Percentiles rank a stretch among this genome's conserved stretches.
phyloP scores from a whole-genome alignment of 2,797 vertebrate genomes.

The Notoglanidium macrostoma region DNA sequence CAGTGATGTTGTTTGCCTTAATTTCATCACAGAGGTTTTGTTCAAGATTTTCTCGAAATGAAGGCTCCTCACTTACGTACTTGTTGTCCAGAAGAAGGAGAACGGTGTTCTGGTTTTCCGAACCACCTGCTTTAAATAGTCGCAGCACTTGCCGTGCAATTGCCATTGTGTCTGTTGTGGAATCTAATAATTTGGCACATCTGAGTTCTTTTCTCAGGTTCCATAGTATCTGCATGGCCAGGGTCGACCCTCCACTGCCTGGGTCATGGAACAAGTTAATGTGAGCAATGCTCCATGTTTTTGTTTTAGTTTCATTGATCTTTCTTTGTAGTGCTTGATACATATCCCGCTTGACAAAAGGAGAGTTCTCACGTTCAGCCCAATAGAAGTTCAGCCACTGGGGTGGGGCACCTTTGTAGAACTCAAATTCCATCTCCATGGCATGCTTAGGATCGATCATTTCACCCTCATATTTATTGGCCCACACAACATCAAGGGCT shows the following conservation, averaged over 20 bases:
- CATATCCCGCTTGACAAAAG: conserved; percentile 39
- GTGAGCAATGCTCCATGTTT: background rate
- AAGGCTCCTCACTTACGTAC: background rate
- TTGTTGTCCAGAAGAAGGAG: conserved; percentile 49
- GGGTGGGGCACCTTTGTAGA: conserved; percentile 53
- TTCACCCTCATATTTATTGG: conserved; percentile 41
- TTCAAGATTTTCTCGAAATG: conserved; percentile 9
- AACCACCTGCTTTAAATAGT: background rate
- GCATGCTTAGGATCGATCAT: background rate
- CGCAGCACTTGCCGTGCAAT: background rate
- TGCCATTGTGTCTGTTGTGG: background rate
- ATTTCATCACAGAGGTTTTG: conserved; percentile 17
- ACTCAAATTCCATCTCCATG: conserved; percentile 32
- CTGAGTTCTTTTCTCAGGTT: conserved; percentile 42
- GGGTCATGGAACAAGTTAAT: conserved; percentile 37
- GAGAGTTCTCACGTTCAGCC: conserved; percentile 28
- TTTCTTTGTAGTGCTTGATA: conserved; percentile 4
- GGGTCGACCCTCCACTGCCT: conserved; percentile 48
- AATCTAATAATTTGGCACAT: conserved; percentile 35
- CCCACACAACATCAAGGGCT: conserved; percentile 45
- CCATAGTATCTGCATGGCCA: conserved; percentile 47
- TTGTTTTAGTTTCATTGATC: background rate
- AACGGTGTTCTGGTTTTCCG: conserved; percentile 39
- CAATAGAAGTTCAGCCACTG: conserved; percentile 57
- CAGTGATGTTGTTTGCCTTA: background rate